phyloP scores from a whole-genome alignment of 2,888 invertebrate genomes.

The Thymelicus sylvestris region DNA sequence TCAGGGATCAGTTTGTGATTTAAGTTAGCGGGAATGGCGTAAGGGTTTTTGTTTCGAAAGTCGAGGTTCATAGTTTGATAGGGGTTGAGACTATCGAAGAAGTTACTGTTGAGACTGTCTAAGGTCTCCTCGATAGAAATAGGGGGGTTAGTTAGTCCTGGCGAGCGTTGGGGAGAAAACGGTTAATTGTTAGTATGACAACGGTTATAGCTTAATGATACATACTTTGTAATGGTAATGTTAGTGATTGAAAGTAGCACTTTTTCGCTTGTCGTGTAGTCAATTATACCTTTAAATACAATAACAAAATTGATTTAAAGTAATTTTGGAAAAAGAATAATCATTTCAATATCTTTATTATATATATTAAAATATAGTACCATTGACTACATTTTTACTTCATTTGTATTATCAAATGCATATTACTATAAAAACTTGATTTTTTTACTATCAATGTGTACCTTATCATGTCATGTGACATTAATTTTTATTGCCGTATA shows the following conservation, averaged over 20 bases:
- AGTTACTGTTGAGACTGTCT: slow-evolving; percentile 75
- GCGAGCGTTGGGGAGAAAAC: slow-evolving; percentile 66
- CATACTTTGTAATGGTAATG: slow-evolving; percentile 36
- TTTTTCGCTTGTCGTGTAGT: not conserved
- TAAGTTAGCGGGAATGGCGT: slow-evolving; percentile 80
- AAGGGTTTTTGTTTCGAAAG: slow-evolving; percentile 77
- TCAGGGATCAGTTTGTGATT: slow-evolving; percentile 73
- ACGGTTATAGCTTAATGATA: slow-evolving; percentile 32
- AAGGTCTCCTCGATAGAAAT: slow-evolving; percentile 68
- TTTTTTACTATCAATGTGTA: too few species aligned
- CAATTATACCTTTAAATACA: slow-evolving; percentile 10
- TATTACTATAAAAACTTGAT: not conserved
- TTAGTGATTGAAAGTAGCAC: slow-evolving; percentile 33
- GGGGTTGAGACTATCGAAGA: slow-evolving; percentile 75
- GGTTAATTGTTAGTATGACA: slow-evolving; percentile 49
- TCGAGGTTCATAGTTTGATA: slow-evolving; percentile 64
- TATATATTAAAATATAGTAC: not conserved
- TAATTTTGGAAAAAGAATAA: too few species aligned
- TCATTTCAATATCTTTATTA: too few species aligned
- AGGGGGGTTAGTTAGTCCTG: slow-evolving; percentile 63
- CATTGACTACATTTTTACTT: slow-evolving; percentile 5
- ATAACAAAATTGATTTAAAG: not conserved
- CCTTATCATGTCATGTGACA: too few species aligned
- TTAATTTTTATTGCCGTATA: too few species aligned
- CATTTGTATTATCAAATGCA: slow-evolving; percentile 17